Evolutionary conservation across 2,113 vertebrate genomes (phyloP).

Genomic region (Cryptotis parvus): DNA sequence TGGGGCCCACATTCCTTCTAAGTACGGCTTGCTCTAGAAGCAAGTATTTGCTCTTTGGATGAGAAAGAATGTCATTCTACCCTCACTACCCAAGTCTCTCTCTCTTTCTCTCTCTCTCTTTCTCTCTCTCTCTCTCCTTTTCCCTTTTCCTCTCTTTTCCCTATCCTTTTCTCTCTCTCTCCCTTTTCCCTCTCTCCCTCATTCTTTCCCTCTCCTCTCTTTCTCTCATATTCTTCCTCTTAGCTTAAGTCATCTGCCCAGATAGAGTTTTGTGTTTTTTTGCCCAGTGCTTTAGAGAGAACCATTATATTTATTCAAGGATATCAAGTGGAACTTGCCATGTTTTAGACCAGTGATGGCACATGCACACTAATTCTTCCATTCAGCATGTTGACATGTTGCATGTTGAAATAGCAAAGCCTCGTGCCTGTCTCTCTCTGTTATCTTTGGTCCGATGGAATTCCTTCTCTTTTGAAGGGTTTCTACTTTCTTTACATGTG

Average conservation of each 20-base stretch:
- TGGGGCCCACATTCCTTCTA: slow-evolving; percentile 78
- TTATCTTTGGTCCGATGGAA: neutral
- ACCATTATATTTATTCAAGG: slow-evolving; percentile 52
- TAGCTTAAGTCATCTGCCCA: slow-evolving; percentile 10
- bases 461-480: slow-evolving; percentile 6
- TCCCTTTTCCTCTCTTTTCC: too few species aligned
- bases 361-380: slow-evolving; percentile 21
- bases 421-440: neutral
- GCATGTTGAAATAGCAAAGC: neutral
- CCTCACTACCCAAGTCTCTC: too few species aligned
- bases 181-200: too few species aligned
- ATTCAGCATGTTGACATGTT: neutral
- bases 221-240: neutral
- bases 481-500: neutral
- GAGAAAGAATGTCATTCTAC: slow-evolving; percentile 65
- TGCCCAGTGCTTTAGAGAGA: neutral
- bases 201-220: too few species aligned
- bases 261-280: neutral
- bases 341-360: slow-evolving; percentile 36
- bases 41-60: slow-evolving; percentile 65
- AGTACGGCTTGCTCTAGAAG: slow-evolving; percentile 68
- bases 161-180: too few species aligned
- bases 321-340: slow-evolving; percentile 34
- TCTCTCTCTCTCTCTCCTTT: too few species aligned
- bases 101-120: too few species aligned